Evolutionary conservation across 2,797 vertebrate species (phyloP), one percentile per base, ranked within the genome.

Genomic region (Phataginus tetradactyla): DNA sequence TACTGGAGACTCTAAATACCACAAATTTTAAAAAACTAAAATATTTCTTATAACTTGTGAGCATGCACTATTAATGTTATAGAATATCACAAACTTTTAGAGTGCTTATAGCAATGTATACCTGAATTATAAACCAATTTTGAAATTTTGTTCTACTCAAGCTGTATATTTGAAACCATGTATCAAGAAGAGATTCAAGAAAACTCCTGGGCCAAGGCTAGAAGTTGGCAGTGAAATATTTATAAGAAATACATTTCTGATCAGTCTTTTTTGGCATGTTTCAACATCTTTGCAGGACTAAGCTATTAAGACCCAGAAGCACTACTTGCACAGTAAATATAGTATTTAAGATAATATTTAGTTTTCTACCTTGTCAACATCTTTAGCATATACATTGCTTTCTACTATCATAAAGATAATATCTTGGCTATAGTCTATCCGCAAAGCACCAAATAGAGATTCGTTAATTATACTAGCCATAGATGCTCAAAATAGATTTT

Each of bases 401-500:
- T 57, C 37, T 90, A 9, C 90, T 85, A 20, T 72, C 95, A 83
- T 83, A 68, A 90, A 79, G 53, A 75, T 12, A 83, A 45, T 45
- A 7, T 45, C 45, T 45, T 92, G 39, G 32, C 61, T 80, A 49
- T 3, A 91, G 23, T 64, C 32, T 92, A 13, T 78, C 69, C 68
- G 64, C 53, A 94, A 86, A 94, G 45, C 69, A 96, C 18, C 37
- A 91, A 63, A 59, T 86, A 86, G 57, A 18, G 29, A 85, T 55
- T 59, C 95, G 79, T 78, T 96, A 6, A 59, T 53, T 77, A 66
- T 84, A 55, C 8, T 81, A 80, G 23, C 14, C 89, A n/a, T 51
- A 63, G 32, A 94, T 93, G n/a, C 13, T 86, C 42, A 90, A 90
- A 78, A 69, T 93, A 94, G 27, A 68, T 78, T 78, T 63, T 94